phyloP scores from a whole-genome alignment of 1,140 invertebrate genomes.

The Cecropterus lyciades region DNA sequence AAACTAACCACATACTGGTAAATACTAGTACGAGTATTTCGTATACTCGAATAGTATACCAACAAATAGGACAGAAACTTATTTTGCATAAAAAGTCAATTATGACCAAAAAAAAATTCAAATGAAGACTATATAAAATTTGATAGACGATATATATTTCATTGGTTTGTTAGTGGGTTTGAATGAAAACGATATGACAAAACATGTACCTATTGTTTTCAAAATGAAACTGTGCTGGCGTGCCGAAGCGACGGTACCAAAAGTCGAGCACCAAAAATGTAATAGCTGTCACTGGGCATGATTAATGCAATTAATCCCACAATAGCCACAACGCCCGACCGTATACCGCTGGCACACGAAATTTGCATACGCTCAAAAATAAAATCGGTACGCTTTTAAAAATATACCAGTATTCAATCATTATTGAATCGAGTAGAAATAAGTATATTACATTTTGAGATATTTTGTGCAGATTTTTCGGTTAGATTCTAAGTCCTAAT shows the following conservation, averaged over 20 bases:
- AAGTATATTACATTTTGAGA: no score
- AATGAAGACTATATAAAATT: slow-evolving; percentile 2
- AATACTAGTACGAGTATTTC: no score
- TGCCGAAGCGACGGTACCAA: slow-evolving; percentile 57
- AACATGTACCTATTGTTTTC: slow-evolving; percentile 62
- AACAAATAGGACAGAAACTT: background rate
- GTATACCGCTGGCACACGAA: slow-evolving; percentile 53
- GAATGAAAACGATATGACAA: slow-evolving; percentile 41
- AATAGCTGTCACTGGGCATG: slow-evolving; percentile 80
- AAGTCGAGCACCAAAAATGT: slow-evolving; percentile 83
- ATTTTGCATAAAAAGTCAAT: background rate
- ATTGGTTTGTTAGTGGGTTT: slow-evolving; percentile 18
- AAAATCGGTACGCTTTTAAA: background rate
- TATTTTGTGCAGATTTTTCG: no score
- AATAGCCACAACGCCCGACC: slow-evolving; percentile 61
- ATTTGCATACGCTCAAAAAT: slow-evolving; percentile 18
- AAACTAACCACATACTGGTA: no score
- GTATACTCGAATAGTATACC: no score
- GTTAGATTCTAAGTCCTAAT: no score
- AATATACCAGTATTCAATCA: no score
- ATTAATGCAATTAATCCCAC: slow-evolving; percentile 83
- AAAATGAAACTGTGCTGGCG: slow-evolving; percentile 60
- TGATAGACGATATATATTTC: slow-evolving; percentile 2
- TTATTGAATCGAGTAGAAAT: no score
- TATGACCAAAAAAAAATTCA: background rate